Percentiles rank a stretch among this genome's conserved stretches.
Conservation (phyloP, 2,888 invertebrate species). For the Leptura quadrifasciata region DNA sequence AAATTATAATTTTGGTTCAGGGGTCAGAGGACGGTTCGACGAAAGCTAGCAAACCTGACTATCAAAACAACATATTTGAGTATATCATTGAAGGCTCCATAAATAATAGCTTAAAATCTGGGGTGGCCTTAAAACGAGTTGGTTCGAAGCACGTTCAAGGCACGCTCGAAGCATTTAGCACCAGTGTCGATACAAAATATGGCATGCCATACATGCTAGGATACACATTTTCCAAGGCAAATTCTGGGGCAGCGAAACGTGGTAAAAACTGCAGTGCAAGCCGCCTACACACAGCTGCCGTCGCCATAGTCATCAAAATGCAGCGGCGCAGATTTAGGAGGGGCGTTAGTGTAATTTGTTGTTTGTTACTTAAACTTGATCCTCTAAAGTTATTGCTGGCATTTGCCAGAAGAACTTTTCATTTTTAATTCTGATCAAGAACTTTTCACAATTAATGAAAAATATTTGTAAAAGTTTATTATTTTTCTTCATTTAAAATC, state of each 20-base stretch:
- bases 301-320: conserved; percentile 4
- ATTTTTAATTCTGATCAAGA: too few species aligned
- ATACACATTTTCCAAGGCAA: conserved; percentile 32
- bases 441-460: too few species aligned
- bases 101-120: conserved; percentile 9
- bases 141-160: conserved; percentile 46
- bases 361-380: too few species aligned
- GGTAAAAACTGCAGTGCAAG: conserved; percentile 29
- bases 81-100: conserved; percentile 1
- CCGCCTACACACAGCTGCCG: conserved; percentile 29
- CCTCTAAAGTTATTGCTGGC: too few species aligned
- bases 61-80: neutral
- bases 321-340: conserved; percentile 3
- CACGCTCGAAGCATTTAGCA: conserved; percentile 9
- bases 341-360: neutral
- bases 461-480: too few species aligned
- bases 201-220: conserved; percentile 23
- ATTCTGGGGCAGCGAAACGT: conserved; percentile 25
- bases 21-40: neutral
- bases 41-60: neutral
- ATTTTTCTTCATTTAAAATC: too few species aligned
- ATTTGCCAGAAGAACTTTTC: too few species aligned
- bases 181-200: conserved; percentile 18
- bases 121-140: conserved; percentile 37
- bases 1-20: neutral